These are phyloP conservation scores for Canis aureus DNA, from an alignment of 2,113 vertebrate genomes.

Conservation along the genomic window DNA sequence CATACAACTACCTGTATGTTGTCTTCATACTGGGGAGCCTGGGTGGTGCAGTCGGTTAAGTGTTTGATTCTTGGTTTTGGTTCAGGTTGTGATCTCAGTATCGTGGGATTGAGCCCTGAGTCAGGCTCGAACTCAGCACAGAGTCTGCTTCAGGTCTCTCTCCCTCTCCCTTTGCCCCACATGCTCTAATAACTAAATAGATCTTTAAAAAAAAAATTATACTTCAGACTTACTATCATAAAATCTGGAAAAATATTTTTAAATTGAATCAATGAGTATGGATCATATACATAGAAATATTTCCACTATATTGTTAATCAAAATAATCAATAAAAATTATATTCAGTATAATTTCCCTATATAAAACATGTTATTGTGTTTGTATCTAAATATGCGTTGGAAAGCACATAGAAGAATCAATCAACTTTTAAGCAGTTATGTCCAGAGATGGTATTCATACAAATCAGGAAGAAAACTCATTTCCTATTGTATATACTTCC, in stretches of 20 bases:
- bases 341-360: neutral
- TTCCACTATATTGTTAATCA: neutral
- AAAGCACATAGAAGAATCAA: neutral
- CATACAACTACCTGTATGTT: neutral
- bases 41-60: neutral
- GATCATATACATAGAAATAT: neutral
- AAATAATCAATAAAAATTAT: neutral
- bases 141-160: neutral
- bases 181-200: neutral
- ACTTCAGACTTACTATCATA: constrained; percentile 12
- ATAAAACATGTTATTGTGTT: neutral
- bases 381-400: neutral
- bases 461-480: neutral
- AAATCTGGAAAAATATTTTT: neutral
- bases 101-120: neutral
- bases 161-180: neutral
- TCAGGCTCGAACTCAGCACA: neutral
- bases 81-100: neutral
- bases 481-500: neutral
- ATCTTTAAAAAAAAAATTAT: neutral
- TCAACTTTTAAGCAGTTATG: constrained; percentile 12
- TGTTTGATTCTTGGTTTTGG: neutral
- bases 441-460: neutral
- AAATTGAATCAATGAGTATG: neutral
- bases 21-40: neutral